Evolutionary conservation across 2,888 invertebrate species (phyloP).

Genomic region (Galerucella nymphaeae): DNA sequence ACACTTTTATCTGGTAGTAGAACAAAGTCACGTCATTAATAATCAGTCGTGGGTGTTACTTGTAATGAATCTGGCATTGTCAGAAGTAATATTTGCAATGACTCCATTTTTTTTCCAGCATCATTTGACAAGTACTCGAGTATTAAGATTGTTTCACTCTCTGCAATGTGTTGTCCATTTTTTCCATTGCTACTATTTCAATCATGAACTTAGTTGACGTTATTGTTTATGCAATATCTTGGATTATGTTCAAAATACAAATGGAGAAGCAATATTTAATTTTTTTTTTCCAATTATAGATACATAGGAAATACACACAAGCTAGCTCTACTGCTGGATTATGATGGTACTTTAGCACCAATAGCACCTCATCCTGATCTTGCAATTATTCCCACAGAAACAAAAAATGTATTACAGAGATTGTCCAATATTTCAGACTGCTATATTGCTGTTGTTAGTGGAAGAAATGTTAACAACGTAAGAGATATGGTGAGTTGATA

Average conservation of each 20-base stretch:
- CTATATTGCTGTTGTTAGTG: slow-evolving; percentile 88
- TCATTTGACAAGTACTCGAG: too few relatives aligned
- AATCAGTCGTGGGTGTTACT: too few relatives aligned
- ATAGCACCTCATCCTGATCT: slow-evolving; percentile 91
- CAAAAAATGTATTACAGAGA: slow-evolving; percentile 84
- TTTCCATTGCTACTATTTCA: too few relatives aligned
- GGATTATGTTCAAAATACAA: background rate
- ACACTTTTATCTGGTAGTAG: too few relatives aligned
- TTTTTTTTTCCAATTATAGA: slow-evolving; percentile 63
- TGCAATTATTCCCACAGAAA: slow-evolving; percentile 86
- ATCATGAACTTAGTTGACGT: too few relatives aligned
- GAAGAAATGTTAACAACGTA: slow-evolving; percentile 87
- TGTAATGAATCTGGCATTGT: too few relatives aligned
- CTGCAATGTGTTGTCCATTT: too few relatives aligned
- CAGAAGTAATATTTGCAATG: too few relatives aligned
- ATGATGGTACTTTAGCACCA: slow-evolving; percentile 89
- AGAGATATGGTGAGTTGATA: slow-evolving; percentile 78
- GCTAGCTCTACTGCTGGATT: slow-evolving; percentile 84
- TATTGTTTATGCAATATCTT: too few relatives aligned
- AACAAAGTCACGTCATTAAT: too few relatives aligned
- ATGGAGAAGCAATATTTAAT: background rate
- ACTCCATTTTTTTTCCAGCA: too few relatives aligned
- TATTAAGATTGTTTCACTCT: too few relatives aligned
- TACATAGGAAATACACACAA: slow-evolving; percentile 89
- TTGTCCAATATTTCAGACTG: slow-evolving; percentile 87